phyloP scores from a whole-genome alignment of 2,113 vertebrate species.

The human (Homo sapiens) region GRCh38 chrX:92135001-92135500 shows the following conservation, averaged over 20 bases:
- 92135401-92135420: neutral
- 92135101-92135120: neutral
- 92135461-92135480: neutral
- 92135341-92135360: neutral
- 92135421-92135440: neutral
- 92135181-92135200: neutral
- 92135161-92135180: neutral
- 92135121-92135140: neutral
- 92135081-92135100: neutral
- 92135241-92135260: neutral
- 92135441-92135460: neutral
- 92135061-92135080: neutral
- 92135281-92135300: neutral
- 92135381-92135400: neutral
- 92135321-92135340: neutral
- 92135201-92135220: neutral
- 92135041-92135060: neutral
- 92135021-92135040: no score
- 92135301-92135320: neutral
- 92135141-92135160: neutral
- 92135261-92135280: neutral
- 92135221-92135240: neutral
- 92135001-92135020: no score
- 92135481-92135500: neutral
- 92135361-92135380: slow-evolving; percentile 7